Base-by-base conservation (phyloP, 1,140 invertebrate genomes). In the Drosophila micromelanica region DNA sequence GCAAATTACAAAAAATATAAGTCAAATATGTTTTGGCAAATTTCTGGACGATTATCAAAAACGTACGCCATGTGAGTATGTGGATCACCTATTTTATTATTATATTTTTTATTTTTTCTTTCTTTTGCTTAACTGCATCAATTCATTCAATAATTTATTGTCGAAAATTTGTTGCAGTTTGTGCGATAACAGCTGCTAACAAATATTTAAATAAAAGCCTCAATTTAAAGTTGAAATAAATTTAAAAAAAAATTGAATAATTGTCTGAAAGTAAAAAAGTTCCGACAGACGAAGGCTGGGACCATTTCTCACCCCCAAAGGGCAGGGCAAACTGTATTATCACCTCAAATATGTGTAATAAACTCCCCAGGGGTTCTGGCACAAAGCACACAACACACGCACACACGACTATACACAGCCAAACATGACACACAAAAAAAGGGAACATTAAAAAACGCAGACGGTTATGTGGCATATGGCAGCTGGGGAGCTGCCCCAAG, bases 271-370 rank as follows among this genome's bases (percentile, higher is more conserved):
- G 48, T 3, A 49, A 56, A 73, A 73, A 61, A 61, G 27, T 69
- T 67, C 38, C 30, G 35, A 52, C 64, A 74, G 64, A 74, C 63
- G 23, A 20, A 48, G 49, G 55, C 72, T 57, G 51, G 8, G 8
- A 7, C 32, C 6, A 35, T 35, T 35, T 45, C 12, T 17, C 20
- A 37, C 38, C 27, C 61, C 38, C 54, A 20, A 49, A 60, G 63
- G 70, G 63, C 64, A 76, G 76, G 61, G 75, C 63, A 74, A 80
- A 82, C 78, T 79, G 78, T 79, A 89, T 87, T 87, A 87, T 87
- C 82, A 87, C 82, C 82, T 87, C 79, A 87, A 87, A 87, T 87
- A 78, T 89, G 84, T 87, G 78, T 87, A 89, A 82, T 82, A 87
- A 87, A 87, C 75, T 82, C 72, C 84, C 72, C 57, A 46, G 69